Percentiles rank a stretch among this genome's conserved stretches.
These are phyloP conservation scores for Meganola albula DNA, from an alignment of 2,888 invertebrate genomes.

Conservation along the genomic window DNA sequence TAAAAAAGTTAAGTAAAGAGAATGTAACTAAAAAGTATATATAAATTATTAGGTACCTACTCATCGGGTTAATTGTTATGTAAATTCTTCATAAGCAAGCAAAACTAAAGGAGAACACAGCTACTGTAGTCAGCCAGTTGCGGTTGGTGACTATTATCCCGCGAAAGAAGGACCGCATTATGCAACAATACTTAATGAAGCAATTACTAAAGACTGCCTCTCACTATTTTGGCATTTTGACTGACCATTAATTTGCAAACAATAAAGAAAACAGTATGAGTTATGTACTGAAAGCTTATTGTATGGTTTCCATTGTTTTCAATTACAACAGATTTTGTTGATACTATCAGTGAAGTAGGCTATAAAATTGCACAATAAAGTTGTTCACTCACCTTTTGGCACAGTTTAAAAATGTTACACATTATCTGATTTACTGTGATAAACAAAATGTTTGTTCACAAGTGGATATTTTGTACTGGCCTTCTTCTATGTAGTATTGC, in stretches of 20 bases:
- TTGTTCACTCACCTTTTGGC: not conserved
- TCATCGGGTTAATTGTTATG: too few species aligned
- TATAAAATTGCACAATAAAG: not conserved
- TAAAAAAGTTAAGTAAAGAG: too few species aligned
- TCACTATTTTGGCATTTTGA: conserved; percentile 32
- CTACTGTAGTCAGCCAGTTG: too few species aligned
- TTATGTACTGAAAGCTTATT: conserved; percentile 15
- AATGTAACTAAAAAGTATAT: too few species aligned
- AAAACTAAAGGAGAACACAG: too few species aligned
- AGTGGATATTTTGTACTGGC: too few species aligned
- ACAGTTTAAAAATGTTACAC: too few species aligned
- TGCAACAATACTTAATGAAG: conserved; percentile 15
- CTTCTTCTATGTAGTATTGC: too few species aligned
- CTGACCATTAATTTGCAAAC: conserved; percentile 31
- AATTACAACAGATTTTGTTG: conserved; percentile 19
- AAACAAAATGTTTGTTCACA: too few species aligned
- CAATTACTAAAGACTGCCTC: not conserved
- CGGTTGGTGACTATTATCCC: conserved; percentile 17
- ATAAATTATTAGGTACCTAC: too few species aligned
- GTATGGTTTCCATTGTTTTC: conserved; percentile 15
- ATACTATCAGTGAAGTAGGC: conserved; percentile 11
- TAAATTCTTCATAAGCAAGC: too few species aligned
- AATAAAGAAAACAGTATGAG: conserved; percentile 22
- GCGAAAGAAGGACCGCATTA: conserved; percentile 19
- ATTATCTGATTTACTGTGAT: too few species aligned